phyloP scores from a whole-genome alignment of 2,113 vertebrate genomes.

The Grammomys dolichurus region DNA sequence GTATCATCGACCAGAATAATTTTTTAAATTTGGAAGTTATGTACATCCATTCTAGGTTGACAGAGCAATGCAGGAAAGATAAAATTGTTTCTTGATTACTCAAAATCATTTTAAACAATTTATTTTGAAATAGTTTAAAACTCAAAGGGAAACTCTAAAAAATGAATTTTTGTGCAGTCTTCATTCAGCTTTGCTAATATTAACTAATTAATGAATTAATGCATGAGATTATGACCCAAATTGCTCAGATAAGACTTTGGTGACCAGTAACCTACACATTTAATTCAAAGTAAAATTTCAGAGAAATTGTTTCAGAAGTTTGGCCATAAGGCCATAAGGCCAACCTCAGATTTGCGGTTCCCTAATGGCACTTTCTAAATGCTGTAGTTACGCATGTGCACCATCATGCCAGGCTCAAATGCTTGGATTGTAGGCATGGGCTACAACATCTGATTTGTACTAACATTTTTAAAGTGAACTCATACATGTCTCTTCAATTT shows the following conservation, averaged over 20 bases:
- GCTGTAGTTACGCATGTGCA: no score
- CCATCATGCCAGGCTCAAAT: not conserved
- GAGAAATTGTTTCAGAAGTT: not conserved
- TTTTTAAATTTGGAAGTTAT: conserved; percentile 12
- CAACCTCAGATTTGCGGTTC: not conserved
- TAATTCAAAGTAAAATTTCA: conserved; percentile 1
- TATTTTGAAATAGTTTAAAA: conserved; percentile 40
- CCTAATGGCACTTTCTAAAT: not conserved
- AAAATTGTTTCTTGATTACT: not conserved
- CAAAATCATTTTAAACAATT: conserved; percentile 36
- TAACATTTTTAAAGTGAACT: not conserved
- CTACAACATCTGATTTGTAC: not conserved
- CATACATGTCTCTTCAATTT: not conserved
- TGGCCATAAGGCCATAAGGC: not conserved
- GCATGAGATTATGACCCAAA: not conserved
- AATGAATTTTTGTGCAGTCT: not conserved
- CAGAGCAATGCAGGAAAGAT: not conserved
- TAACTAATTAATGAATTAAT: not conserved
- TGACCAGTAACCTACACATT: not conserved
- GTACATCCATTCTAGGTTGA: not conserved
- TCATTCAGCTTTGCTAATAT: conserved; percentile 8
- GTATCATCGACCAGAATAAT: not conserved
- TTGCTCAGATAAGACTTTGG: not conserved
- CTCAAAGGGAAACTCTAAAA: conserved; percentile 28
- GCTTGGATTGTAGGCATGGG: not conserved